Evolutionary conservation across 1,140 invertebrate species (phyloP).

Genomic region (Papilio dardanus): DNA sequence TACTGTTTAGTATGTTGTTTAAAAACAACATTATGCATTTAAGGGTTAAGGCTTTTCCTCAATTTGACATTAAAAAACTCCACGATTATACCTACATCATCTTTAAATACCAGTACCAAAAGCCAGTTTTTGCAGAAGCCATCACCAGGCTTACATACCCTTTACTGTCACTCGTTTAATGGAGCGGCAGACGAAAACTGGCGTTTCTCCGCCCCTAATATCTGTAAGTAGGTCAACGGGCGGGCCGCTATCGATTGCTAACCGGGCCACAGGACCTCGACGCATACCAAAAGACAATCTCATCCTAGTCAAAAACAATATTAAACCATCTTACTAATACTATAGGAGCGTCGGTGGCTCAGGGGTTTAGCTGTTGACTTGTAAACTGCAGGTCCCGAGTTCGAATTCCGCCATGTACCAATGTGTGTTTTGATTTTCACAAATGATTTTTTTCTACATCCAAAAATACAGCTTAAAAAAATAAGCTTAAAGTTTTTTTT

Average conservation of each 20-base stretch:
- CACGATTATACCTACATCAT: neutral
- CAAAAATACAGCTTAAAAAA: neutral
- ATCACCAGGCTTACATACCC: neutral
- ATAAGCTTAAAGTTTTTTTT: neutral
- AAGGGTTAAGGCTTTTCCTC: too few relatives aligned
- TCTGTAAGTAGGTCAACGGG: slow-evolving; percentile 76
- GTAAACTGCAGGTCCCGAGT: neutral
- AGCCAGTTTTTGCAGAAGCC: neutral
- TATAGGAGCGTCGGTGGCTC: too few relatives aligned
- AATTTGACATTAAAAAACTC: neutral
- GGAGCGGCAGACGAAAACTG: slow-evolving; percentile 50
- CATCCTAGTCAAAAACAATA: slow-evolving; percentile 41
- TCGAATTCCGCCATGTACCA: too few relatives aligned
- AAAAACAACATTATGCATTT: too few relatives aligned
- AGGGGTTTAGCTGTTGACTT: neutral
- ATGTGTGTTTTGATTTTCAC: too few relatives aligned
- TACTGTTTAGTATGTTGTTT: too few relatives aligned
- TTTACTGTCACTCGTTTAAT: slow-evolving; percentile 34
- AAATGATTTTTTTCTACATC: too few relatives aligned
- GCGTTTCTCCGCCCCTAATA: slow-evolving; percentile 61
- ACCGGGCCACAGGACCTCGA: slow-evolving; percentile 63
- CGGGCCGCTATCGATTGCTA: slow-evolving; percentile 75
- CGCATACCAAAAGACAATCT: slow-evolving; percentile 46
- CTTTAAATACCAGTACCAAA: neutral
- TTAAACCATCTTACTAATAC: too few relatives aligned